phyloP scores from a whole-genome alignment of 2,888 invertebrate genomes.

The Orthosia gracilis region DNA sequence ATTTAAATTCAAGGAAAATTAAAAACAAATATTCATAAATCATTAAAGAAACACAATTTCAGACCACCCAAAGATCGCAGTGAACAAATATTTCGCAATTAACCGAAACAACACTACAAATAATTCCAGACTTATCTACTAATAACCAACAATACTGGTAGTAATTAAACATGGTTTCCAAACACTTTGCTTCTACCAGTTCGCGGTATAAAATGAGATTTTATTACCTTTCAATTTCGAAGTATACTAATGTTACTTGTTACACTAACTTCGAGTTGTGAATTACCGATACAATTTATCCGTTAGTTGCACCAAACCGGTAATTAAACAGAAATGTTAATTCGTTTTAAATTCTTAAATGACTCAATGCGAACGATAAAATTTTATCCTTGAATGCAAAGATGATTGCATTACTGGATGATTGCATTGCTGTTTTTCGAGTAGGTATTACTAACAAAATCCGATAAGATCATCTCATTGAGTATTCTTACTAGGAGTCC shows the following conservation, averaged over 20 bases:
- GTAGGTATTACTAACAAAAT: conserved; percentile 17
- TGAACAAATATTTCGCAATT: conserved; percentile 30
- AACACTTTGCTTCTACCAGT: conserved; percentile 32
- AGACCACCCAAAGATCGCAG: conserved; percentile 13
- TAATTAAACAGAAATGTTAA: conserved; percentile 29
- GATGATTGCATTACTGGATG: conserved; percentile 25
- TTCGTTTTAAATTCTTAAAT: conserved; percentile 7
- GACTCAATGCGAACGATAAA: conserved; percentile 25
- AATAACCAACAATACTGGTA: conserved; percentile 30
- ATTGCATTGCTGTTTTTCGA: conserved; percentile 5
- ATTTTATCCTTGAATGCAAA: conserved; percentile 11
- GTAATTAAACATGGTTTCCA: conserved; percentile 40
- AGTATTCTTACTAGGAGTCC: conserved; percentile 20
- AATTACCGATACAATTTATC: conserved; percentile 23
- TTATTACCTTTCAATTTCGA: conserved; percentile 42
- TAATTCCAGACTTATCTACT: conserved; percentile 9
- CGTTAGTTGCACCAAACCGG: conserved; percentile 13
- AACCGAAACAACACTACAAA: conserved; percentile 28
- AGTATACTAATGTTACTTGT: conserved; percentile 8
- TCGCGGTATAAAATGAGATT: conserved; percentile 13
- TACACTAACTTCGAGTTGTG: conserved; percentile 2
- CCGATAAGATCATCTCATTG: conserved; percentile 46
- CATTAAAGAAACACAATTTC: not conserved
- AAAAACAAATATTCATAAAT: conserved; percentile 12
- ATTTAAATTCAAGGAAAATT: conserved; percentile 9